Conservation (phyloP, 2,113 vertebrate species). For the Mus musculus region GRCm39 chr19:44237501-44238000, state of each 20-base stretch:
- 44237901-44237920: constrained; percentile 92
- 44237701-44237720: not conserved
- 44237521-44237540: not conserved
- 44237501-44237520: accelerated
- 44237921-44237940: constrained; percentile 87
- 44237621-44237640: not conserved
- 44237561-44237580: not conserved
- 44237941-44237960: constrained; percentile 88
- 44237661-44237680: not conserved
- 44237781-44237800: not conserved
- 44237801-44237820: not conserved
- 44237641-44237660: not conserved
- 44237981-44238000: constrained; percentile 23
- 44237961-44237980: constrained; percentile 86
- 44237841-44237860: not conserved
- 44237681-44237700: not conserved
- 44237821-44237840: not conserved
- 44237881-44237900: constrained; percentile 68
- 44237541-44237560: not conserved
- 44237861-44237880: constrained; percentile 13
- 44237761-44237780: not conserved
- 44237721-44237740: constrained; percentile 1
- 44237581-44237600: not conserved
- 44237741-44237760: not conserved
- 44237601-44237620: not conserved